A percentile compares a stretch with the other conserved stretches of the same genome.
Evolutionary conservation across 1,140 invertebrate genomes (phyloP).

Genomic region (Centruroides vittatus): DNA sequence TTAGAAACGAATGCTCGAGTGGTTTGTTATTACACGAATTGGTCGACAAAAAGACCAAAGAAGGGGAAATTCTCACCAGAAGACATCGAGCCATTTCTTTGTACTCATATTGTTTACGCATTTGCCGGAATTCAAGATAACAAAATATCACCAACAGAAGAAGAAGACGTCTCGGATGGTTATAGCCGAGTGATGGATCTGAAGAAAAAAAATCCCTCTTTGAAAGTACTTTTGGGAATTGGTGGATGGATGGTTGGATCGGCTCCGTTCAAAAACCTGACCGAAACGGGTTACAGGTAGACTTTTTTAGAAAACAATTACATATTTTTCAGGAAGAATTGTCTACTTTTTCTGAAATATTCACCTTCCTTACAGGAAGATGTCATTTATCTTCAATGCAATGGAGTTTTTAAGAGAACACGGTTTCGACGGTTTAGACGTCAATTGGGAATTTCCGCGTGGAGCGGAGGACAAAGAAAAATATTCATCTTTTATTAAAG

Average conservation of each 20-base stretch:
- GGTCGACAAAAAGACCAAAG: slow-evolving; percentile 77
- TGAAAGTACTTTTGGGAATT: slow-evolving; percentile 81
- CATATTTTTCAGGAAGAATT: too few relatives aligned
- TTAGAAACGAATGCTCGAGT: slow-evolving; percentile 32
- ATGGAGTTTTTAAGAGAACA: slow-evolving; percentile 82
- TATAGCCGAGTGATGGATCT: slow-evolving; percentile 67
- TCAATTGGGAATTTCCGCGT: slow-evolving; percentile 92
- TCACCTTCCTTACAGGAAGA: slow-evolving; percentile 58
- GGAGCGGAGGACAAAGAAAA: slow-evolving; percentile 55
- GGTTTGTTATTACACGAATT: slow-evolving; percentile 87
- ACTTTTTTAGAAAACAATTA: background rate
- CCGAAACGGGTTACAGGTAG: slow-evolving; percentile 46
- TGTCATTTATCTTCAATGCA: slow-evolving; percentile 85
- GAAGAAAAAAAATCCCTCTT: slow-evolving; percentile 72
- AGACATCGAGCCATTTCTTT: slow-evolving; percentile 67
- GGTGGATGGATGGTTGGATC: slow-evolving; percentile 91
- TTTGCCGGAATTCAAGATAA: slow-evolving; percentile 67
- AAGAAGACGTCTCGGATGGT: slow-evolving; percentile 45
- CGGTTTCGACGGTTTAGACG: slow-evolving; percentile 87
- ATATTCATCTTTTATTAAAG: slow-evolving; percentile 25
- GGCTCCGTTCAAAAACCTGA: slow-evolving; percentile 66
- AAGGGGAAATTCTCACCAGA: slow-evolving; percentile 72
- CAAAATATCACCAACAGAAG: slow-evolving; percentile 52
- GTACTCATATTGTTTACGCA: slow-evolving; percentile 84
- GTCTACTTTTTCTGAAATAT: background rate